Conservation (phyloP, 2,888 invertebrate genomes). For the Spodoptera littoralis region DNA sequence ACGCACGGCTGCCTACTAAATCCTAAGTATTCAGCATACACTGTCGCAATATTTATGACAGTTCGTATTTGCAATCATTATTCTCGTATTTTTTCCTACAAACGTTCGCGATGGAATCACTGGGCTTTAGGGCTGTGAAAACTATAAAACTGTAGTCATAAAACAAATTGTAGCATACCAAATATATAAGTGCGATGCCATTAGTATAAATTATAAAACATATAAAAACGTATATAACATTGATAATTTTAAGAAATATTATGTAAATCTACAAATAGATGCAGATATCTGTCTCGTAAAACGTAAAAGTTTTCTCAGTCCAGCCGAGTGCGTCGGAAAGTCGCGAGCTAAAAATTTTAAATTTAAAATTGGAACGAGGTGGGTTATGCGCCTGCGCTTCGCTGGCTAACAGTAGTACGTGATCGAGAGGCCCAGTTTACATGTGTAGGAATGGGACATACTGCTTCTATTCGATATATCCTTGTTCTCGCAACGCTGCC, state of each 20-base stretch:
- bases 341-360: conserved; percentile 73
- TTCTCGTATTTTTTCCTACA: conserved; percentile 61
- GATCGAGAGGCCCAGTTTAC: conserved; percentile 93
- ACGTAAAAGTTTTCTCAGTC: conserved; percentile 66
- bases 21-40: conserved; percentile 60
- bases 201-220: conserved; percentile 41
- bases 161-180: conserved; percentile 36
- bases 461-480: conserved; percentile 92
- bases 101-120: conserved; percentile 58
- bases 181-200: conserved; percentile 32
- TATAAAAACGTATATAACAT: conserved; percentile 41
- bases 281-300: conserved; percentile 51
- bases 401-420: conserved; percentile 93
- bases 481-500: conserved; percentile 94
- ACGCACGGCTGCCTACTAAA: conserved; percentile 52
- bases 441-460: conserved; percentile 94
- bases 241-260: conserved; percentile 40
- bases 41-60: conserved; percentile 46
- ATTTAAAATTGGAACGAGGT: conserved; percentile 83
- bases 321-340: conserved; percentile 67
- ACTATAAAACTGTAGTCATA: conserved; percentile 52
- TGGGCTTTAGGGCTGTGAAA: conserved; percentile 62
- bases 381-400: conserved; percentile 79
- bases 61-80: conserved; percentile 50
- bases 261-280: conserved; percentile 54